Conservation (phyloP, 2,888 invertebrate species). For the Itoplectis maculator region DNA sequence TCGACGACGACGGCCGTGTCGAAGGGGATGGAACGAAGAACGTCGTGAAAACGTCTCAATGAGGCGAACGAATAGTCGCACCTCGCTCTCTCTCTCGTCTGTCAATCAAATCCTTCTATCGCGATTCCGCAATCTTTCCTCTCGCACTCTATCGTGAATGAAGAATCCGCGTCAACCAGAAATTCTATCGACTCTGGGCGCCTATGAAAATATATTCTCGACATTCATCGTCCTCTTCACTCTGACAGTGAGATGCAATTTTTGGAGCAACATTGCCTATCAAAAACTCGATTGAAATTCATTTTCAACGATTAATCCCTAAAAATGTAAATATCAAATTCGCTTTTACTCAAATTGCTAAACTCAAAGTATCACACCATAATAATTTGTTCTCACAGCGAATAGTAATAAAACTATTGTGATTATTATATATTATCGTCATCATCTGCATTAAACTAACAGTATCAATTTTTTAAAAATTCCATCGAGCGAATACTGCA, state of each 20-base stretch:
- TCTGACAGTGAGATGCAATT: neutral
- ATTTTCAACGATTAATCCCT: no score
- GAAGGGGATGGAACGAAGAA: slow-evolving; percentile 26
- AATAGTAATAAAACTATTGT: no score
- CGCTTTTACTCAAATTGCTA: no score
- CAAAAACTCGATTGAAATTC: no score
- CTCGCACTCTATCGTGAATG: neutral
- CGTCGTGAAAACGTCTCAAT: slow-evolving; percentile 48
- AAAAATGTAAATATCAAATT: no score
- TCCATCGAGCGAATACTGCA: neutral
- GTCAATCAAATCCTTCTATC: slow-evolving; percentile 30
- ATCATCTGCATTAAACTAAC: no score
- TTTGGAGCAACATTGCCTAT: no score
- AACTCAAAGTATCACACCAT: no score
- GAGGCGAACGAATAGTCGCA: slow-evolving; percentile 13
- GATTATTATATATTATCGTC: no score
- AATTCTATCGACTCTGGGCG: neutral
- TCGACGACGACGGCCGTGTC: slow-evolving; percentile 48
- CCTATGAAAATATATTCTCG: neutral
- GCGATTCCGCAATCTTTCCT: neutral
- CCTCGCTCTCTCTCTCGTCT: neutral
- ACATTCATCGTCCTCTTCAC: neutral
- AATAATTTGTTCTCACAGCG: no score
- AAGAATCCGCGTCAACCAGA: neutral
- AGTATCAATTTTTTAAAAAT: no score